phyloP scores from a whole-genome alignment of 1,140 invertebrate genomes.

The Leptoteleia sp. region DNA sequence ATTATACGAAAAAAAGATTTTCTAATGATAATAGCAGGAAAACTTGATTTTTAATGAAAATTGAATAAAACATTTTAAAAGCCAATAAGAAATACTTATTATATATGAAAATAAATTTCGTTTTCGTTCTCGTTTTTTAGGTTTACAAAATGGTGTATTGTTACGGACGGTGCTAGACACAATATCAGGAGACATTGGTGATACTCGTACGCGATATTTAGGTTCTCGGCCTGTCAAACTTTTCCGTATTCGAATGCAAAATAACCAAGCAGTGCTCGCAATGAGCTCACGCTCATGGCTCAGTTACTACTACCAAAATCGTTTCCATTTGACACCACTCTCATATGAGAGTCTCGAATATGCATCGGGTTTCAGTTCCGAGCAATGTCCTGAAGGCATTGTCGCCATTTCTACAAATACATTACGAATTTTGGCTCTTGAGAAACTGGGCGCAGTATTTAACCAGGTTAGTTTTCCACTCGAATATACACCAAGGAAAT shows the following conservation, averaged over 20 bases:
- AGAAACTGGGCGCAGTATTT: conserved; percentile 99
- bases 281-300: conserved; percentile 99
- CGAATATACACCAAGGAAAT: conserved; percentile 97
- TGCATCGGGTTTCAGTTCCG: conserved; percentile 98
- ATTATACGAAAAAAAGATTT: no score
- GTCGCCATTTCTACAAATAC: conserved; percentile 99
- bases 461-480: conserved; percentile 96
- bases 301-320: conserved; percentile 99
- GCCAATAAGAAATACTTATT: no score
- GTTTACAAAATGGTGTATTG: conserved; percentile 96
- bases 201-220: conserved; percentile 97
- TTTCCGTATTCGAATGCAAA: conserved; percentile 97
- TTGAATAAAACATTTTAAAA: no score
- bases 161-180: conserved; percentile 97
- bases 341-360: conserved; percentile 98
- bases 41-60: no score
- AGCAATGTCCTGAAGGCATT: conserved; percentile 99
- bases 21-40: no score
- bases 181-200: conserved; percentile 97
- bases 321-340: conserved; percentile 96
- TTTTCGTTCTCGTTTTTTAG: conserved; percentile 48
- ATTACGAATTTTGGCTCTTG: conserved; percentile 96
- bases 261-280: conserved; percentile 96
- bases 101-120: no score
- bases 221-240: conserved; percentile 97